phyloP scores from a whole-genome alignment of 1,140 invertebrate genomes.

The Drosophila melanica region DNA sequence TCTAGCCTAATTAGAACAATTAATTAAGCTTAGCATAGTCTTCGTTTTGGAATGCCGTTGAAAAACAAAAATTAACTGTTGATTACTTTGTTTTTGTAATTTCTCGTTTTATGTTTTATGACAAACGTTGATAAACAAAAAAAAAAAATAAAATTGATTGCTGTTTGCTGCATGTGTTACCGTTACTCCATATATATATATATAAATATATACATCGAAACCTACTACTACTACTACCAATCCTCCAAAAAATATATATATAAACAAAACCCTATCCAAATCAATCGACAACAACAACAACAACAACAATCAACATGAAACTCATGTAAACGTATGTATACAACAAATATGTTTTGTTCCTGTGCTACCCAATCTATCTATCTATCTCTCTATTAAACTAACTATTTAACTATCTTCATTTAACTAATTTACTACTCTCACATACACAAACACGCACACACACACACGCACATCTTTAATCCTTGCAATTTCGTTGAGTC shows the following conservation, averaged over 20 bases:
- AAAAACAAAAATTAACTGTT: constrained; percentile 19
- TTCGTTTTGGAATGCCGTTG: constrained; percentile 39
- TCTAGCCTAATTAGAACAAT: constrained; percentile 26
- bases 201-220: constrained; percentile 24
- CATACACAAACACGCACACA: constrained; percentile 11
- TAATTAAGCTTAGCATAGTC: constrained; percentile 35
- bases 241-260: constrained; percentile 29
- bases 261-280: constrained; percentile 29
- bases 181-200: constrained; percentile 36
- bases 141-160: constrained; percentile 53
- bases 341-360: constrained; percentile 18
- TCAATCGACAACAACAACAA: constrained; percentile 49
- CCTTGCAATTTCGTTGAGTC: constrained; percentile 25
- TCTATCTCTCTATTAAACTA: constrained; percentile 19
- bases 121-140: constrained; percentile 38
- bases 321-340: constrained; percentile 68
- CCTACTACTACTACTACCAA: constrained; percentile 46
- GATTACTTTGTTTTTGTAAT: constrained; percentile 46
- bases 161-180: constrained; percentile 81
- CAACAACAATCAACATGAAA: constrained; percentile 61
- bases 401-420: constrained; percentile 18
- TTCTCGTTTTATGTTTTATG: constrained; percentile 63
- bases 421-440: constrained; percentile 4
- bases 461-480: constrained; percentile 22
- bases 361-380: constrained; percentile 11